Percentiles rank a stretch among this genome's conserved stretches.
These are phyloP conservation scores for Antennarius striatus DNA, from an alignment of 2,113 vertebrate species.

Conservation along the genomic window DNA sequence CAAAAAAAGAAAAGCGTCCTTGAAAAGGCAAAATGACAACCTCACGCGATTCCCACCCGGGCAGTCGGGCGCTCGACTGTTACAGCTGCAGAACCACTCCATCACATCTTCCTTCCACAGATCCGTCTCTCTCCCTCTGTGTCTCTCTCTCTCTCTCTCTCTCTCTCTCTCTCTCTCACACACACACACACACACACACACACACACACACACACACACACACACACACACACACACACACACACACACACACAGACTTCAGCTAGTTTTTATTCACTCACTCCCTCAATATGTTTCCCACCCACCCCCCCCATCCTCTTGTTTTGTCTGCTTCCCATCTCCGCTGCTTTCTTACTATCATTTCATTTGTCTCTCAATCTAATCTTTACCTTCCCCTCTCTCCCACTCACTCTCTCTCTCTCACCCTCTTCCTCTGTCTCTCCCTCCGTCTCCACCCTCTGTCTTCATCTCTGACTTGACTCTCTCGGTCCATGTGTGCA, in stretches of 20 bases:
- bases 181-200: conserved; percentile 15
- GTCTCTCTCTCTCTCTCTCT: too few species aligned
- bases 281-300: conserved; percentile 49
- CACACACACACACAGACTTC: conserved; percentile 18
- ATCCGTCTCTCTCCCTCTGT: too few species aligned
- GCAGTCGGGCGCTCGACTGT: conserved; percentile 72
- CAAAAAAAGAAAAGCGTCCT: conserved; percentile 47
- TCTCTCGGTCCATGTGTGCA: conserved; percentile 70
- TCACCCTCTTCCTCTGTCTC: conserved; percentile 15
- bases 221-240: conserved; percentile 18
- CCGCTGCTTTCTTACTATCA: conserved; percentile 18
- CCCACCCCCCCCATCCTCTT: background rate
- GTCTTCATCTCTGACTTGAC: conserved; percentile 1
- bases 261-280: conserved; percentile 8
- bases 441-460: conserved; percentile 30
- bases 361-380: conserved; percentile 35
- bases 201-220: conserved; percentile 5
- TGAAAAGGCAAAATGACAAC: conserved; percentile 75
- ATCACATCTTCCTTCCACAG: conserved; percentile 47
- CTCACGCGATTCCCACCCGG: conserved; percentile 52
- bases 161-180: conserved; percentile 1
- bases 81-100: conserved; percentile 71
- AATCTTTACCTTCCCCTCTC: conserved; percentile 12
- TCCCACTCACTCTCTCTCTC: background rate
- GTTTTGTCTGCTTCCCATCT: conserved; percentile 17